phyloP scores from a whole-genome alignment of 2,888 invertebrate genomes.

The Cerceris rybyensis region DNA sequence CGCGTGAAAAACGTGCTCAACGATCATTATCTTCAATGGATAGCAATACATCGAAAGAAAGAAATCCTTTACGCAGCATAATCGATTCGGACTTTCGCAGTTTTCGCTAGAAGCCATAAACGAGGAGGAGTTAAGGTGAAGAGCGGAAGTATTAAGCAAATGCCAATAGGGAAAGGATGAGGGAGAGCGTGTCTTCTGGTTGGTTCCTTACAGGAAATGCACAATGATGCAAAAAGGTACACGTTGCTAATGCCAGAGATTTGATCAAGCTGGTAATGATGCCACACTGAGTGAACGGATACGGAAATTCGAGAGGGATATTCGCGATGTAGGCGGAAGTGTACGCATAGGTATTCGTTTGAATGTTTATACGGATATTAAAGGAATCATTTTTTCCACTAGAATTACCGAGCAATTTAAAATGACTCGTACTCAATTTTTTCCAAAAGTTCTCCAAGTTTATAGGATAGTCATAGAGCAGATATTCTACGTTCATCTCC shows the following conservation, averaged over 20 bases:
- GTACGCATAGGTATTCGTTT: not conserved
- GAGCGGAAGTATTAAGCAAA: slow-evolving; percentile 51
- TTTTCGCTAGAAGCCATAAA: slow-evolving; percentile 50
- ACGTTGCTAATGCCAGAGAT: slow-evolving; percentile 35
- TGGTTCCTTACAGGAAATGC: slow-evolving; percentile 44
- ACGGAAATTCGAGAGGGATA: slow-evolving; percentile 49
- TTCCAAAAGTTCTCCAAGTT: no score
- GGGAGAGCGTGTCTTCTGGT: not conserved
- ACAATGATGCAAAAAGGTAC: slow-evolving; percentile 43
- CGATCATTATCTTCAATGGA: slow-evolving; percentile 18
- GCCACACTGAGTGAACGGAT: slow-evolving; percentile 34
- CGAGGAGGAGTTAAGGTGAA: slow-evolving; percentile 26
- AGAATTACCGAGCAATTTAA: no score
- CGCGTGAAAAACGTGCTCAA: slow-evolving; percentile 26
- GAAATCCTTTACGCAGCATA: slow-evolving; percentile 31
- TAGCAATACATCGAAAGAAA: slow-evolving; percentile 11
- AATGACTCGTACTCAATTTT: no score
- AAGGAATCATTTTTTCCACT: no score
- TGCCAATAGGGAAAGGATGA: slow-evolving; percentile 20
- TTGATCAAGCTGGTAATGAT: slow-evolving; percentile 42
- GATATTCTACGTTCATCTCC: no score
- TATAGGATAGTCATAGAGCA: no score
- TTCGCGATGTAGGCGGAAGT: not conserved
- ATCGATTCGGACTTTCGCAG: slow-evolving; percentile 16
- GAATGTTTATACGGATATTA: no score